Base-by-base conservation (phyloP, 2,113 vertebrate species). In the Chaetodon auriga region DNA sequence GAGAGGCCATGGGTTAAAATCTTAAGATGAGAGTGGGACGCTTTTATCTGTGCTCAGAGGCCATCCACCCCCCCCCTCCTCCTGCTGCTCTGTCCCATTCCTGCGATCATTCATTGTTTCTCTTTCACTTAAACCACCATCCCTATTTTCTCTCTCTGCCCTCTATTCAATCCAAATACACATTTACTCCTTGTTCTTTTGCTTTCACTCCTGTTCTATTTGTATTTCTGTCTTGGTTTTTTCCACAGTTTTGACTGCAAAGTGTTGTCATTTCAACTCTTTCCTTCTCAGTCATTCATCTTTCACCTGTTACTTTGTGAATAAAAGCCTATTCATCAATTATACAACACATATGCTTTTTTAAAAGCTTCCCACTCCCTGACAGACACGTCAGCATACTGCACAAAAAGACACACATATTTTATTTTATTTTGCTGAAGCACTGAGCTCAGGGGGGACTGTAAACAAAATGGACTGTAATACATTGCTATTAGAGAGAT, bases 401-500 rank as follows among this genome's bases (percentile, higher is more conserved):
- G 41, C 19, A 58, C 48, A 64, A 65, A 72, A 82, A 78, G 8
- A 80, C 78, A 25, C 46, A 76, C 60, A 81, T 73, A 68, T 85
- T 86, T 79, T 13, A 48, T 80, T 89, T 72, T 55, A 72, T 74
- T 83, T 75, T 78, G 16, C 73, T 72, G 35, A 68, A 62, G 36
- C 21, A 5, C 76, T 54, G 63, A 85, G 68, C 63, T 49, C 41
- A 49, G 76, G 78, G 55, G 45, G 78, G 65, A 69, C 81, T 78
- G 69, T 68, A 64, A 87, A 79, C 82, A 90, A 82, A 90, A 90
- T 85, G 88, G 86, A 75, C 84, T 72, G 55, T 86, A 87, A 94
- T 86, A 91, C 46, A 43, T 63, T 74, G 78, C 89, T 87, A 87
- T 91, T 90, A 93, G 85, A 92, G 81, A 87, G 85, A 93, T 90